Base-by-base conservation (phyloP, 2,113 vertebrate species). In the Tenebrosternarchus preto region DNA sequence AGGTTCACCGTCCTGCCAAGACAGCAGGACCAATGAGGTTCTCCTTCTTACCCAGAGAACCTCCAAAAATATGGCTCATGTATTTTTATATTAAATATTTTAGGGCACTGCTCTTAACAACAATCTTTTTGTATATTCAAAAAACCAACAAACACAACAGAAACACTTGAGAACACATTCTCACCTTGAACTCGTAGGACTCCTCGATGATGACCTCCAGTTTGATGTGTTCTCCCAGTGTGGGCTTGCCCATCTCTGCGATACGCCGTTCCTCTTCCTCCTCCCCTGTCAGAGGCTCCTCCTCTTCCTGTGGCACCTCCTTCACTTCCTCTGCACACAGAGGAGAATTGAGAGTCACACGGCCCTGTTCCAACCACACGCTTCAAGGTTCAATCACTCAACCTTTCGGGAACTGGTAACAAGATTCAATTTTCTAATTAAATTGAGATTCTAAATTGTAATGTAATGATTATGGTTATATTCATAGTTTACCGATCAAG, bases 111-210 rank as follows among this genome's bases (percentile, higher is more conserved):
- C 12, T 50, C 43, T 7, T 12, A 1, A 9, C 43, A 50, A 11
- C 4, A 9, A 4, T 11, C 39, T 46, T 12, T 36, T 36, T 6
- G n/a, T n/a, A n/a, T n/a, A n/a, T n/a, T n/a, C n/a, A n/a, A 43
- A 12, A 50, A 50, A 12, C 43, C 8, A 9, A 50, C 11, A 50
- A 12, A 15, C 11, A 12, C 43, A 50, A 0, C 43, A 19, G 12
- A 24, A n/a, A 17, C 24, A 6, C 24, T 12, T n/a, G 25, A 24
- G 11, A 2, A 9, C 43, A 66, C n/a, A 17, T 31, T 59, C 69
- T 50, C 88, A 98, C 98, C 96, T 99, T 99, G 90, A 99, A 99
- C 87, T 99, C 98, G 0, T 99, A 99, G 61, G 97, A 99, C 73
- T 99, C 98, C 88, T 99, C 98, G 46, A 99, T 99, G 92, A 99